Evolutionary conservation across 2,113 vertebrate species (phyloP), one percentile per base, ranked within the genome.

Genomic region (Blennius ocellaris): DNA sequence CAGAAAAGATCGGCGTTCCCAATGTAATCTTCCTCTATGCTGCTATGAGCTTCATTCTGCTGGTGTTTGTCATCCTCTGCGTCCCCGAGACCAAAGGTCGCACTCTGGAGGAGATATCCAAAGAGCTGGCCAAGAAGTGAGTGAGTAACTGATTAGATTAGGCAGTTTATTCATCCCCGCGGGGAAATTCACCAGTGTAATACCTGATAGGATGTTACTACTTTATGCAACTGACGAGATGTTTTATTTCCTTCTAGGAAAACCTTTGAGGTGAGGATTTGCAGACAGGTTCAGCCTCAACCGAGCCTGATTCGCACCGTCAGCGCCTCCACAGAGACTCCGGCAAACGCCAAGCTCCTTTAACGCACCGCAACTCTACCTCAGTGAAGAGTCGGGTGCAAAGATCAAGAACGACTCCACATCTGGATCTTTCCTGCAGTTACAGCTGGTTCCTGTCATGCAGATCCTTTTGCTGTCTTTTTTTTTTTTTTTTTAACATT

Each of bases 51-150:
- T 93, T 97, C 6, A 90, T 93, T 9, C 93, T 95, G 1, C 87
- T 99, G 86, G 92, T 92, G 70, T 99, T 98, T 73, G 93, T 98
- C 77, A 85, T 96, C 82, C 69, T 95, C 78, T 96, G 95, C 80
- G 92, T 99, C 76, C 97, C 97, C 1, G 95, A 98, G 89, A 99
- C 97, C 0, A 97, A 96, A 81, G 96, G 97, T 52, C 92, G 92
- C 30, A 94, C 96, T 2, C 91, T 99, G 89, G 97, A 99, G 86
- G 95, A 98, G 87, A 98, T 99, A 88, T 98, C 97, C 5, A 92
- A 93, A 91, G 94, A 97, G 68, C 91, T 99, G 41, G 95, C 96
- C 15, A 96, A 95, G 92, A 93, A 93, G 97, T 99, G 90, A 96
- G 95, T 15, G n/a, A n/a, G n/a, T n/a, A n/a, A n/a, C n/a, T n/a